A percentile compares a stretch with the other conserved stretches of the same genome.
phyloP scores from a whole-genome alignment of 2,888 invertebrate species.

The Incurvaria masculella region DNA sequence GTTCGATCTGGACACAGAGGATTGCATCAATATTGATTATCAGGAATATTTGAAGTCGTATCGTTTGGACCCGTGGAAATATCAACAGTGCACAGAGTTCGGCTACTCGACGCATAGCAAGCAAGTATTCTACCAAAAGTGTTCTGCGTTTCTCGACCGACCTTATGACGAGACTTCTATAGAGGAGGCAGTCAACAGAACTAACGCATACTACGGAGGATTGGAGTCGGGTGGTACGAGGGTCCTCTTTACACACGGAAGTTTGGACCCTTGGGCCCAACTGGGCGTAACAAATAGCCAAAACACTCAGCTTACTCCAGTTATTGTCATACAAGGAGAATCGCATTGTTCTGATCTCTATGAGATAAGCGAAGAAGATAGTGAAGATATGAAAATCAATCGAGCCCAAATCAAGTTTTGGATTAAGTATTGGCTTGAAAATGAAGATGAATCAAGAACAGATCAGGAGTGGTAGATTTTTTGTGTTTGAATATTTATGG shows the following conservation, averaged over 20 bases:
- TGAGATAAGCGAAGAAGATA: conserved; percentile 9
- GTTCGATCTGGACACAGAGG: conserved; percentile 18
- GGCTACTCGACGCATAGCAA: too few species aligned
- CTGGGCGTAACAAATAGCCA: conserved; percentile 49
- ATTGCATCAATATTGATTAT: conserved; percentile 54
- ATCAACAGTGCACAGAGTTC: conserved; percentile 43
- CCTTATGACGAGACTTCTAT: too few species aligned
- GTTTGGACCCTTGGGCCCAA: conserved; percentile 57
- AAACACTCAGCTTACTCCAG: too few species aligned
- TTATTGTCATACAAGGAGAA: conserved; percentile 21
- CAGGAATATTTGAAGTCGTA: too few species aligned
- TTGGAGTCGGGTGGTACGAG: conserved; percentile 44
- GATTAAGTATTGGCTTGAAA: conserved; percentile 3
- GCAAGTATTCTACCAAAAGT: too few species aligned
- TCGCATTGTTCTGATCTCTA: too few species aligned
- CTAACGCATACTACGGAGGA: conserved; percentile 50
- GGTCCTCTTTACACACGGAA: conserved; percentile 58
- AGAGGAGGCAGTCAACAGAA: conserved; percentile 31
- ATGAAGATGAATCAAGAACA: too few species aligned
- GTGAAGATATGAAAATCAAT: conserved; percentile 3
- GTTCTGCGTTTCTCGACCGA: too few species aligned
- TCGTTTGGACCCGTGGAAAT: conserved; percentile 35
- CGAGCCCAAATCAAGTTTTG: conserved; percentile 2
- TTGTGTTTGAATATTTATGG: too few species aligned
- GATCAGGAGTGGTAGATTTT: too few species aligned